Evolutionary conservation across 2,888 invertebrate genomes (phyloP), one percentile per base, ranked within the genome.

Genomic region (Torymus tubicola): DNA sequence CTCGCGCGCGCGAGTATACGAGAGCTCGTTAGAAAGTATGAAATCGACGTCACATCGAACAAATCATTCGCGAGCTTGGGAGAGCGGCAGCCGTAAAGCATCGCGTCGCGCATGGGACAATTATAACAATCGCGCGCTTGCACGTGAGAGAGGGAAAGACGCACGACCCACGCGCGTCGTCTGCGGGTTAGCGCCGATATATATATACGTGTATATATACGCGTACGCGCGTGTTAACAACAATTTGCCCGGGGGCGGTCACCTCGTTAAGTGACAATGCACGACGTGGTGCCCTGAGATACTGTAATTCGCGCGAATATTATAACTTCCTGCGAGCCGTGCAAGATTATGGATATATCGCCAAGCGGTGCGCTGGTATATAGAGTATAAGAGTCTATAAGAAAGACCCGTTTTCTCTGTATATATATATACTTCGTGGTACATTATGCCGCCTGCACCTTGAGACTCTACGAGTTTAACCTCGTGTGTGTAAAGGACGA

Each of bases 201-300:
- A 63, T 55, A 50, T 13, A 13, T 60, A 63, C 42, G 50, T 16
- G 16, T 11, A 14, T 52, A 42, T 18, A 8, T 21, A 14, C 42
- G 58, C 42, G 42, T 4, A 58, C 63, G 70, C 60, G 63, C 58
- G 73, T 63, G 42, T 42, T 42, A 42, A 42, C 64, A 74, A 81
- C 78, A 81, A 82, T 82, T 78, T 78, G 71, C 72, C 74, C 72
- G 76, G 75, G 78, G 88, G 87, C 87, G 86, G 86, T 85, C 86
- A 86, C 86, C 87, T 90, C 88, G 90, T 90, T 90, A 89, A 90
- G 86, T 89, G 89, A 89, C 89, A 89, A 89, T 90, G 79, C 82
- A 80, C 87, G 86, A 85, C 86, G 86, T 86, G 87, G 84, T 85
- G 86, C 85, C 83, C 86, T 87, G 88, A 89, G 87, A 86, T 87